Evolutionary conservation across 1,140 invertebrate genomes (phyloP).

Genomic region (Daktulosphaira vitifoliae): DNA sequence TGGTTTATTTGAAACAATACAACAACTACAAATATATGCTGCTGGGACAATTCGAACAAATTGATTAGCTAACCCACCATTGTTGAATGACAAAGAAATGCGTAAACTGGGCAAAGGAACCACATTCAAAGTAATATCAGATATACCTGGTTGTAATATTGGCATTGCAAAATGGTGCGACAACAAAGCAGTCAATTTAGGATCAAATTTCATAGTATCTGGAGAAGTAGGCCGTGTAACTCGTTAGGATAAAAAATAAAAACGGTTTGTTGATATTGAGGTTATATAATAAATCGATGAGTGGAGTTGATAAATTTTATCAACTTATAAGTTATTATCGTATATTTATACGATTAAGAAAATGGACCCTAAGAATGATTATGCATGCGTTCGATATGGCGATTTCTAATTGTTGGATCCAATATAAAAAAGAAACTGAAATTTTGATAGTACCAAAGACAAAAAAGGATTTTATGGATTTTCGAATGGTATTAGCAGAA

Average conservation of each 20-base stretch:
- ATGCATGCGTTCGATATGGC: neutral
- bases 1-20: conserved; percentile 25
- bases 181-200: neutral
- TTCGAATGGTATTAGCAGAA: no score
- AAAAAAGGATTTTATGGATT: no score
- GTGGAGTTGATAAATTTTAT: neutral
- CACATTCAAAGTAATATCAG: neutral
- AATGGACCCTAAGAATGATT: neutral
- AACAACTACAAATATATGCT: conserved; percentile 26
- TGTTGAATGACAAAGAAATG: conserved; percentile 34
- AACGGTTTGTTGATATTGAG: neutral
- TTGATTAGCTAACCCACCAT: conserved; percentile 23
- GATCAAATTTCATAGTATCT: conserved; percentile 1
- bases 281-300: neutral
- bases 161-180: neutral
- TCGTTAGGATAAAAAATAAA: neutral
- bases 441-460: neutral
- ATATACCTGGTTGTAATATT: neutral
- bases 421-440: neutral
- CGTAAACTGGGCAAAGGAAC: conserved; percentile 35
- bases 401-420: neutral
- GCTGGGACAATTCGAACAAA: conserved; percentile 35
- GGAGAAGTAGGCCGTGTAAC: neutral
- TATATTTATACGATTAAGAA: neutral
- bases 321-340: neutral